Evolutionary conservation across 1,140 invertebrate genomes (phyloP).

Genomic region (Lepidurus couesii): DNA sequence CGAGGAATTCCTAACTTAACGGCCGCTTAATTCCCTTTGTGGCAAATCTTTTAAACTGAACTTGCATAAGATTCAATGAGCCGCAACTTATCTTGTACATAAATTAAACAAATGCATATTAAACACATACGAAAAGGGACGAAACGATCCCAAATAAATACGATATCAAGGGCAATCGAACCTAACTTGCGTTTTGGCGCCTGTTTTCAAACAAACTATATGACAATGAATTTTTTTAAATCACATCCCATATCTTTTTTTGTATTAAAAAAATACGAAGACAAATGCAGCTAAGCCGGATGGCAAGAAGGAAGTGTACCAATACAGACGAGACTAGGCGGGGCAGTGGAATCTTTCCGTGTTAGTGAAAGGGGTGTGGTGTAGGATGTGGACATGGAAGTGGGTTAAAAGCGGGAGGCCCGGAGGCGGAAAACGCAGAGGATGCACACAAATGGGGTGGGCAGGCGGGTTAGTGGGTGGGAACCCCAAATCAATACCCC

Average conservation of each 20-base stretch:
- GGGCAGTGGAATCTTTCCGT: background rate
- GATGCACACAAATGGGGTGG: slow-evolving; percentile 1
- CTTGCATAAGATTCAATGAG: no score
- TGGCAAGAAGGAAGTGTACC: background rate
- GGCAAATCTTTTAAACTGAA: no score
- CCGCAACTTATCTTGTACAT: no score
- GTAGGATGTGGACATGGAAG: slow-evolving; percentile 13
- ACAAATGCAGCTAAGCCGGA: background rate
- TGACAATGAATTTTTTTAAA: background rate
- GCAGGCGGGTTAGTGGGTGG: background rate
- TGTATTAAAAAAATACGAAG: background rate
- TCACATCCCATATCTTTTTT: background rate
- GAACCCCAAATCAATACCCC: background rate
- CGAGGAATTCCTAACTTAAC: no score
- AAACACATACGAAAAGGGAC: no score
- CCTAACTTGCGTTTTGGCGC: no score
- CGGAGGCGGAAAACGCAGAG: background rate
- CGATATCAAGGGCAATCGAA: no score
- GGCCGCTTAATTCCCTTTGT: no score
- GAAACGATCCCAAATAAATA: no score
- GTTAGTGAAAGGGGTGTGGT: slow-evolving; percentile 1
- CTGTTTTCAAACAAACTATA: background rate
- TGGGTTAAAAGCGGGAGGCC: slow-evolving; percentile 5
- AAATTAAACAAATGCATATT: no score
- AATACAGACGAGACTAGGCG: background rate